These are phyloP conservation scores for Aurelia sp. DNA, from an alignment of 30 jellyfish, hydroid and myxozoan genomes.

Conservation along the genomic window DNA sequence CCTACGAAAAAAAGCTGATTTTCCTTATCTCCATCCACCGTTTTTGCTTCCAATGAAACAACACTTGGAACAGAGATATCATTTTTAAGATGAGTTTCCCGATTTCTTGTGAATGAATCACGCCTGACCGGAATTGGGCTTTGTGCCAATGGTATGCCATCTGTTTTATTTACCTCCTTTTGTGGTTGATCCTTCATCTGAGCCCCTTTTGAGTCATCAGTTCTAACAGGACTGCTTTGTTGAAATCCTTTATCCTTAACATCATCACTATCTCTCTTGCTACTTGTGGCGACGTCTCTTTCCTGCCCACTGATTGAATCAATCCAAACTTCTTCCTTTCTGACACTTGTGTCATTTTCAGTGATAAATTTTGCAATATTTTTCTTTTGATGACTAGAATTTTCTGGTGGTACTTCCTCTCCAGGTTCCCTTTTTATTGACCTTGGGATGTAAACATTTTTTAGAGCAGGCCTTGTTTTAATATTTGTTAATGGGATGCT, in stretches of 20 bases:
- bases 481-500: not conserved
- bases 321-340: not conserved
- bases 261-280: too few relatives aligned
- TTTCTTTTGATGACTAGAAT: not conserved
- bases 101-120: not conserved
- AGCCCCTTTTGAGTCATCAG: not conserved
- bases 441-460: slow-evolving; percentile 4
- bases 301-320: too few relatives aligned
- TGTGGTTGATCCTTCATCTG: not conserved
- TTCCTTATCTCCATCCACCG: not conserved
- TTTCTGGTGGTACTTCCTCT: too few relatives aligned
- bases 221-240: not conserved
- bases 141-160: not conserved
- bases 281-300: too few relatives aligned
- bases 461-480: not conserved
- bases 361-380: not conserved
- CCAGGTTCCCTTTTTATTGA: not conserved
- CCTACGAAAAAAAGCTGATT: slow-evolving; percentile 33
- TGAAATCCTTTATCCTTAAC: too few relatives aligned
- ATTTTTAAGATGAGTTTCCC: not conserved
- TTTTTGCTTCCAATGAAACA: not conserved
- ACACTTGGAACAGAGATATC: not conserved
- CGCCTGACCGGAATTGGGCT: not conserved
- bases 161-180: not conserved
- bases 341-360: not conserved